phyloP scores from a whole-genome alignment of 2,888 invertebrate genomes.

The Alitta virens region DNA sequence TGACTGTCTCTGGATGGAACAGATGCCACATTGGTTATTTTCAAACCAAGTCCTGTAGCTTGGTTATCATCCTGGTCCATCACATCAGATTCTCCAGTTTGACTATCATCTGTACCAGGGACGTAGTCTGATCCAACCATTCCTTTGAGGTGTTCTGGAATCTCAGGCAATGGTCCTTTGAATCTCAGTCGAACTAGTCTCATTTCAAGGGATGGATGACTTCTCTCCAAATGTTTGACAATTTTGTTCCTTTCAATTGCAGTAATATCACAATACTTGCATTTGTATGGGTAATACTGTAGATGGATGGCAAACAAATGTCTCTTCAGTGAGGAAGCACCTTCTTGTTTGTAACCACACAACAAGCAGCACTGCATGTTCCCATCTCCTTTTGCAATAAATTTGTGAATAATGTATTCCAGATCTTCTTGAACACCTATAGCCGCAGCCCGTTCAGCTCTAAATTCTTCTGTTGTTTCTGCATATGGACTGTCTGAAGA shows the following conservation, averaged over 20 bases:
- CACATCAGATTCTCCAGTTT: neutral
- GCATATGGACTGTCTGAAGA: neutral
- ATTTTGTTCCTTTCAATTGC: slow-evolving; percentile 22
- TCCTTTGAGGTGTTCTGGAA: neutral
- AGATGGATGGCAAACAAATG: slow-evolving; percentile 25
- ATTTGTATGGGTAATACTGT: slow-evolving; percentile 27
- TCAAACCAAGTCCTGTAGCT: neutral
- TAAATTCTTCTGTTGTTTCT: neutral
- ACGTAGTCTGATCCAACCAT: neutral
- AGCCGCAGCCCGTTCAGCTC: neutral
- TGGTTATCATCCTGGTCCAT: neutral
- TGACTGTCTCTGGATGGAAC: neutral
- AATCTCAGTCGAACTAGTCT: slow-evolving; percentile 3
- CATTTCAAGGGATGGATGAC: slow-evolving; percentile 17
- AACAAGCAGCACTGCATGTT: slow-evolving; percentile 8
- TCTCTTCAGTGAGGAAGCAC: slow-evolving; percentile 14
- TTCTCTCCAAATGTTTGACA: slow-evolving; percentile 24
- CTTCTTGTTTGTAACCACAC: slow-evolving; percentile 16
- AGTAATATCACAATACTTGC: slow-evolving; percentile 25
- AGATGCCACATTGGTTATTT: neutral
- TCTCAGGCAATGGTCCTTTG: neutral
- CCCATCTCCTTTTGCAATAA: slow-evolving; percentile 5
- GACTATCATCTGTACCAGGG: neutral
- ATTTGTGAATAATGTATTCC: slow-evolving; percentile 6
- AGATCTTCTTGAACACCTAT: neutral